Conservation (phyloP, 2,113 vertebrate genomes). For the Charadrius vociferus region DNA sequence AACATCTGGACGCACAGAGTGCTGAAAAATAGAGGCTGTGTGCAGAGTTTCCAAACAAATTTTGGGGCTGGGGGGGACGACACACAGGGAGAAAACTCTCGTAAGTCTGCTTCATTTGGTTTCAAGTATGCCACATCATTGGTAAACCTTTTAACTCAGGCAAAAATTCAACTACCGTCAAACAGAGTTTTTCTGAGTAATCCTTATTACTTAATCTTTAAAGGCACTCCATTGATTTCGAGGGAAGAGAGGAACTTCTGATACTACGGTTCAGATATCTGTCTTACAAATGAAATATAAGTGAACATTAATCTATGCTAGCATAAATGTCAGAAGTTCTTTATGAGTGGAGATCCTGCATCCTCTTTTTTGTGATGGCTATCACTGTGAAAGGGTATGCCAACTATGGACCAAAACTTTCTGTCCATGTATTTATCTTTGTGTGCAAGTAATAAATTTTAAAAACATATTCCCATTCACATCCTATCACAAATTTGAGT, state of each 20-base stretch:
- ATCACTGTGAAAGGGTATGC: not conserved
- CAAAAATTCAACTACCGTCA: not conserved
- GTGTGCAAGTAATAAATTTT: not conserved
- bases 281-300: not conserved
- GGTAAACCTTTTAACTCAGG: not conserved
- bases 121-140: not conserved
- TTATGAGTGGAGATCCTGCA: not conserved
- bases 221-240: not conserved
- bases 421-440: not conserved
- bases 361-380: not conserved
- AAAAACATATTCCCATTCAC: not conserved
- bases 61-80: fast-evolving
- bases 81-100: not conserved
- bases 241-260: not conserved
- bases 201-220: not conserved
- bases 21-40: not conserved
- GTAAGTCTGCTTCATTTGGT: not conserved
- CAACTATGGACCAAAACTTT: not conserved
- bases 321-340: not conserved
- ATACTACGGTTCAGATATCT: not conserved
- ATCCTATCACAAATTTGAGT: not conserved
- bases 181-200: not conserved
- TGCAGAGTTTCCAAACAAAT: not conserved
- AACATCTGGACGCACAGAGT: not conserved
- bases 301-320: not conserved